Evolutionary conservation across 2,888 invertebrate genomes (phyloP).

Genomic region (Sesia bembeciformis): DNA sequence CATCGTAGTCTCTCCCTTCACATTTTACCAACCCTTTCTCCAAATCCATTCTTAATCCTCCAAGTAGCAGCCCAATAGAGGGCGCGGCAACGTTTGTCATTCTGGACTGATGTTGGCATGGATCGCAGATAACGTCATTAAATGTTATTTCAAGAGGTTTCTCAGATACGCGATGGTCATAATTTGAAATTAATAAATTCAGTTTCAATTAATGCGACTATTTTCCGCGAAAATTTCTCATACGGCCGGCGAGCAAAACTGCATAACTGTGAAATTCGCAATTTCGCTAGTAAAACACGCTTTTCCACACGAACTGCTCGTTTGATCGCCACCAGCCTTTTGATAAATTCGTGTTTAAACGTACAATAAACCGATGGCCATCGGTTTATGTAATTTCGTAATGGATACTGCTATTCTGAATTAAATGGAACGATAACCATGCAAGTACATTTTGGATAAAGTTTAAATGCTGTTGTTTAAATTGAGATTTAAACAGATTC

Average conservation of each 20-base stretch:
- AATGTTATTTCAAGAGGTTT: too few species aligned
- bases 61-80: too few species aligned
- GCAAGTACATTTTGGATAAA: too few species aligned
- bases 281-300: slow-evolving; percentile 13
- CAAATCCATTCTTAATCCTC: too few species aligned
- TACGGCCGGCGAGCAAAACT: background rate
- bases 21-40: too few species aligned
- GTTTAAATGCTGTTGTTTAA: too few species aligned
- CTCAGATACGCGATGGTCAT: background rate
- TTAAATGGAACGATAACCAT: too few species aligned
- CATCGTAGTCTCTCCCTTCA: too few species aligned
- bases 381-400: slow-evolving; percentile 10
- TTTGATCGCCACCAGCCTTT: slow-evolving; percentile 20
- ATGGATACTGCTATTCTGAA: slow-evolving; percentile 7
- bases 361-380: slow-evolving; percentile 1
- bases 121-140: too few species aligned
- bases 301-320: slow-evolving; percentile 19
- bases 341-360: slow-evolving; percentile 11
- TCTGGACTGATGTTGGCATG: too few species aligned
- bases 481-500: too few species aligned
- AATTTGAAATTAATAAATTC: background rate
- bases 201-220: background rate
- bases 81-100: too few species aligned
- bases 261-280: slow-evolving; percentile 8
- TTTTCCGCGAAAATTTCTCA: background rate